Base-by-base conservation (phyloP, 2,888 invertebrate genomes). In the Heliconius sara region DNA sequence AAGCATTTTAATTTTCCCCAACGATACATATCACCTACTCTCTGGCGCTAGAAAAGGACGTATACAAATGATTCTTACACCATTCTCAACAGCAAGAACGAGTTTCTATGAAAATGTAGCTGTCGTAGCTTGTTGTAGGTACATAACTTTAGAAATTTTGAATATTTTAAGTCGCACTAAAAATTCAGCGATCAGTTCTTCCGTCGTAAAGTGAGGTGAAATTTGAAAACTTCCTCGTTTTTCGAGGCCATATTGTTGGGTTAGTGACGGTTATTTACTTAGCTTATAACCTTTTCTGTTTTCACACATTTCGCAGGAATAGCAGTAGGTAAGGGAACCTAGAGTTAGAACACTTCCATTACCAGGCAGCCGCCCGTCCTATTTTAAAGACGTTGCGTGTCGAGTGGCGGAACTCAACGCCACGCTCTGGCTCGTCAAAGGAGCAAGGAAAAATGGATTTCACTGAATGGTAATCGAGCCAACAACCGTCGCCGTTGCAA, bases 121-220 rank as follows among this genome's bases (percentile, higher is more conserved):
- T 19, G 71, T 73, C 43, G 39, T 70, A 70, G 43, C 25, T 65
- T n/a, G 68, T 68, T n/a, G 68, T 68, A 68, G 52, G 72, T 57
- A 57, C 34, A 34, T 34, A 73, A 57, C 34, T 73, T 73, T 73
- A 22, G n/a, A 34, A 73, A 73, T 73, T 73, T 73, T 73, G 57
- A 73, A 73, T 73, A 73, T 73, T 73, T 73, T n/a, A 73, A 73
- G 57, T 60, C 57, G 57, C 72, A 57, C 72, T 73, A 19, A 77
- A 78, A 72, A 66, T 73, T 78, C 72, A 78, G 73, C 73, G 72
- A 66, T 72, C 65, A 66, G 65, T 78, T 78, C 52, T 57, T 73
- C 63, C 13, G 6, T 73, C 72, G 66, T 78, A 78, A 78, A 78
- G 52, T 78, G 52, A 73, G 72, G 57, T 52, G 52, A n/a, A 73